Evolutionary conservation across 2,113 vertebrate species (phyloP), one percentile per base, ranked within the genome.

Genomic region (Rhipidura dahli): DNA sequence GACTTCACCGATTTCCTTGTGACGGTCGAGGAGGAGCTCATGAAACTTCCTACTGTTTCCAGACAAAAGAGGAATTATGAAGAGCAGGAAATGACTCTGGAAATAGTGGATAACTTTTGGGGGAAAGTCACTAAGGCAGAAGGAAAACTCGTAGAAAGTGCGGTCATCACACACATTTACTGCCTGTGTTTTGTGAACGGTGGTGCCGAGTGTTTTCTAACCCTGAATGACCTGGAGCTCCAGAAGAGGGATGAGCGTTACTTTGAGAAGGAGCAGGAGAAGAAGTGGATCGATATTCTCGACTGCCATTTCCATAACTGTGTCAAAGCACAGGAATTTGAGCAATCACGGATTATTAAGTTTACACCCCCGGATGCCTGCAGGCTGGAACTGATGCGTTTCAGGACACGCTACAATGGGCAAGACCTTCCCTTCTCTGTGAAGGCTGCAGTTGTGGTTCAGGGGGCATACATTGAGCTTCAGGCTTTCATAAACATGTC

Each of bases 381-480:
- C 91, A 98, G 98, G 59, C 98, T 99, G 93, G 99, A 99, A 91
- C 96, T 99, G 78, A 98, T 99, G 98, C 98, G 99, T 35, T 99
- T 98, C 94, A 99, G 97, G 96, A 99, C 99, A 1, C 47, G 6
- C 13, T 96, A 97, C 37, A 61, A 97, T 4, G 97, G 98, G 84
- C 97, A 97, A 3, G 98, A 99, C 17, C 98, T 98, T 57, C 99
- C 99, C 9, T 99, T 99, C 95, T 98, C 98, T 1, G 66, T 99
- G 61, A 99, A 99, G 97, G 98, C 99, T 3, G 82, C 88, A 0
- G 99, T 99, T 35, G 98, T 98, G 8, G 99, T 99, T 60, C 99
- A 99, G 91, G 99, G 99, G 7, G 99, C 99, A 2, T 99, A 98
- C 0, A 96, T 99, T 65, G 99, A 99, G 96, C 98, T 99, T 31